These are phyloP conservation scores for Gryllus bimaculatus DNA, from an alignment of 1,140 invertebrate genomes.

Conservation along the genomic window DNA sequence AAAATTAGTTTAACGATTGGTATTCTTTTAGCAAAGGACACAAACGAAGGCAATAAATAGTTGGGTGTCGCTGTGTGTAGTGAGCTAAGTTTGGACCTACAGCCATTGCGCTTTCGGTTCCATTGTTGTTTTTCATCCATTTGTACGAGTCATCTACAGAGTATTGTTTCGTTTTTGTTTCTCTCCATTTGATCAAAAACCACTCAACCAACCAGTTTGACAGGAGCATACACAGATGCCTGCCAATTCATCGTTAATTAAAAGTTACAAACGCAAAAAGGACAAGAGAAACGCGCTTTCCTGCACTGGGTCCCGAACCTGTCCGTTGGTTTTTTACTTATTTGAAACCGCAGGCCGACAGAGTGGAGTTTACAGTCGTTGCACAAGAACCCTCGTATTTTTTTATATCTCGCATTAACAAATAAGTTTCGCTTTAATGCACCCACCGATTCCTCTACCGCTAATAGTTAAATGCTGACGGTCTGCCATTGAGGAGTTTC, in stretches of 20 bases:
- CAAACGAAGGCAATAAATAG: neutral
- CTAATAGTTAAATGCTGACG: too few relatives aligned
- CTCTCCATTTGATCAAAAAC: constrained; percentile 1
- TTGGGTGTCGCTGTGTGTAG: neutral
- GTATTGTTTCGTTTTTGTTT: constrained; percentile 5
- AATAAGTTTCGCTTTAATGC: too few relatives aligned
- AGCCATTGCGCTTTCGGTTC: neutral
- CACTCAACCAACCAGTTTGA: neutral
- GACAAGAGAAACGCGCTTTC: neutral
- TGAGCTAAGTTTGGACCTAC: neutral
- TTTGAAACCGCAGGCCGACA: neutral
- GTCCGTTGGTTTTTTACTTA: neutral
- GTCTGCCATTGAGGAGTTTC: too few relatives aligned
- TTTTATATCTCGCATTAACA: too few relatives aligned
- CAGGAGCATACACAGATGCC: neutral
- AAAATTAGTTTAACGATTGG: neutral
- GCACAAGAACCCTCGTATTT: neutral
- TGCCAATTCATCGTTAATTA: constrained; percentile 1
- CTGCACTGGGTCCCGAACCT: neutral
- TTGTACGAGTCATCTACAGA: neutral
- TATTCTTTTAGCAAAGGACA: neutral
- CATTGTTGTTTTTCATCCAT: neutral
- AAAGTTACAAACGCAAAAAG: constrained; percentile 1
- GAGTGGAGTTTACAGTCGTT: neutral
- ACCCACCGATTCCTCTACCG: too few relatives aligned